These are phyloP conservation scores for Laothoe populi DNA, from an alignment of 2,888 invertebrate genomes.

Conservation along the genomic window DNA sequence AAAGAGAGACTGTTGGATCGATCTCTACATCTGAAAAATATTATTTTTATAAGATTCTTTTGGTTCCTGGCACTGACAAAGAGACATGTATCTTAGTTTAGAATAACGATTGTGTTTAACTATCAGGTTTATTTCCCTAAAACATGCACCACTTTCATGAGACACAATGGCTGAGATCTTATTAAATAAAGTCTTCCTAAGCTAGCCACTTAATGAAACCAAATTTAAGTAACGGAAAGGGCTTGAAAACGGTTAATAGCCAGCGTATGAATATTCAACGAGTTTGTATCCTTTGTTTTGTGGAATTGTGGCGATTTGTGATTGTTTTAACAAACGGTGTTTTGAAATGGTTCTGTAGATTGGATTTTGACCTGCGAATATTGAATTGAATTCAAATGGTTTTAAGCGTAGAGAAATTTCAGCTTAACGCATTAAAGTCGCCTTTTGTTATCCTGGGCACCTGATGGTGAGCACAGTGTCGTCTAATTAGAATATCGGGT, in stretches of 20 bases:
- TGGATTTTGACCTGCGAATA: background rate
- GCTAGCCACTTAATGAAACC: constrained; percentile 3
- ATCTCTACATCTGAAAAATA: too few relatives aligned
- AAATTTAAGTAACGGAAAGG: constrained; percentile 20
- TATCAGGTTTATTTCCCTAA: background rate
- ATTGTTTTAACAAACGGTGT: constrained; percentile 9
- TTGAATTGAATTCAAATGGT: background rate
- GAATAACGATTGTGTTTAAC: too few relatives aligned
- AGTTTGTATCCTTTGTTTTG: constrained; percentile 17
- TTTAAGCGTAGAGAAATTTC: background rate
- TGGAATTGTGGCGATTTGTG: constrained; percentile 12
- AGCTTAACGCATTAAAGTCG: too few relatives aligned
- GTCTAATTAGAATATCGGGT: too few relatives aligned
- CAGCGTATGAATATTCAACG: constrained; percentile 15
- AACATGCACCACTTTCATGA: background rate
- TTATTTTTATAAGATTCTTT: too few relatives aligned
- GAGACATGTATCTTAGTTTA: too few relatives aligned
- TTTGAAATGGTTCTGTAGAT: background rate
- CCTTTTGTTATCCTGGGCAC: too few relatives aligned
- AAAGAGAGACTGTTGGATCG: too few relatives aligned
- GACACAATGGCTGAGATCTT: background rate
- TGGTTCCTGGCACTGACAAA: too few relatives aligned
- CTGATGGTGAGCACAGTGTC: too few relatives aligned
- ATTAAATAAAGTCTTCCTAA: background rate
- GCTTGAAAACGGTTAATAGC: constrained; percentile 15